These are phyloP conservation scores for Mycetomoellerius zeteki DNA, from an alignment of 1,140 invertebrate genomes.

Conservation along the genomic window DNA sequence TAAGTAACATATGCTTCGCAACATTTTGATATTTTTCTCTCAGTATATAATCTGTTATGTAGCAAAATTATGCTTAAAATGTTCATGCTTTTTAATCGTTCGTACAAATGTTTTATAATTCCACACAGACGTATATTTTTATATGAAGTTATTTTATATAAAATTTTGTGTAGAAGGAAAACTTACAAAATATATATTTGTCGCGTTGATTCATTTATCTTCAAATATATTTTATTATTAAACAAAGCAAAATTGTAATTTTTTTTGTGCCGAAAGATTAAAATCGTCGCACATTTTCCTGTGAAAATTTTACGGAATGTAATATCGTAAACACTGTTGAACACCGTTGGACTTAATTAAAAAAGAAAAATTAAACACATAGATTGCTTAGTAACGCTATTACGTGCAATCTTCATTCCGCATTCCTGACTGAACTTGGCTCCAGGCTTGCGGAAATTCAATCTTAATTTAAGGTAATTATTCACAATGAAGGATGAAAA, in stretches of 20 bases:
- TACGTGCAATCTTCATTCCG: conserved; percentile 10
- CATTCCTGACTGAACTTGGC: not conserved
- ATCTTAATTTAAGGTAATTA: conserved; percentile 48
- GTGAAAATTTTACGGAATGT: not conserved
- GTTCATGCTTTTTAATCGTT: not conserved
- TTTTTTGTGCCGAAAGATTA: not conserved
- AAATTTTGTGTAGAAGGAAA: not conserved
- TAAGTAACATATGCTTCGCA: no score
- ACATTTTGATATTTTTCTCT: no score
- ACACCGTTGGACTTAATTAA: conserved; percentile 6
- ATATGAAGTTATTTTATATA: not conserved
- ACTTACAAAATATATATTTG: not conserved
- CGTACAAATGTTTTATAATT: not conserved
- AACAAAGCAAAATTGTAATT: not conserved
- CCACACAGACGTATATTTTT: not conserved
- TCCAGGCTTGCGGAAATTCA: not conserved
- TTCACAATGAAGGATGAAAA: conserved; percentile 29
- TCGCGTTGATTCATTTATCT: not conserved
- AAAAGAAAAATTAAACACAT: conserved; percentile 4
- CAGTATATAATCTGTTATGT: not conserved
- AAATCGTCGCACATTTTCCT: not conserved
- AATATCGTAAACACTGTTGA: conserved; percentile 9
- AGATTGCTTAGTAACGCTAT: conserved; percentile 17
- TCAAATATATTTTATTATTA: not conserved
- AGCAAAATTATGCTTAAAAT: not conserved